Percentiles rank a stretch among this genome's conserved stretches.
Conservation (phyloP, 1,140 invertebrate species). For the Anastatus disparis region DNA sequence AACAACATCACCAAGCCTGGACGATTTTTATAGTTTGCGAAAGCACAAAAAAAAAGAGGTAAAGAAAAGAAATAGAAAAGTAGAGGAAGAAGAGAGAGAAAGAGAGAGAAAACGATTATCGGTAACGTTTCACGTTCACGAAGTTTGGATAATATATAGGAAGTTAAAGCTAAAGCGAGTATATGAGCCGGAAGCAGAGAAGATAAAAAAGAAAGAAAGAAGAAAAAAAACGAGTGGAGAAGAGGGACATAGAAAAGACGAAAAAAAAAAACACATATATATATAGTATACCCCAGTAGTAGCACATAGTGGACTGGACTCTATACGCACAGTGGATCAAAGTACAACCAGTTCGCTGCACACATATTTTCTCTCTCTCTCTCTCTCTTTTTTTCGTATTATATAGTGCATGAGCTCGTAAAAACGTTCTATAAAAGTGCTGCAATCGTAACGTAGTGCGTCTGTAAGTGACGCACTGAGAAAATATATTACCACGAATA, state of each 20-base stretch:
- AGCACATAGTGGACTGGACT: conserved; percentile 13
- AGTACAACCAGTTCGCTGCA: conserved; percentile 26
- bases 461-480: conserved; percentile 54
- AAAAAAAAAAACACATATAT: neutral
- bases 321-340: conserved; percentile 27
- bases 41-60: too few species aligned
- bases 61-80: too few species aligned
- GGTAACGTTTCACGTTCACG: too few species aligned
- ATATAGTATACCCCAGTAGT: too few species aligned
- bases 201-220: conserved; percentile 5
- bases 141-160: too few species aligned
- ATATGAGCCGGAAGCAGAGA: conserved; percentile 10
- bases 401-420: conserved; percentile 47
- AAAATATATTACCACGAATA: conserved; percentile 53
- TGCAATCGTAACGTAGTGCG: conserved; percentile 50
- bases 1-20: too few species aligned
- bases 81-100: too few species aligned
- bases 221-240: neutral
- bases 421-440: conserved; percentile 55
- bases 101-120: too few species aligned
- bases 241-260: neutral
- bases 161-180: too few species aligned
- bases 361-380: too few species aligned
- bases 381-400: too few species aligned
- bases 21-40: too few species aligned